Evolutionary conservation across 2,113 vertebrate genomes (phyloP).

Genomic region (Riparia riparia): DNA sequence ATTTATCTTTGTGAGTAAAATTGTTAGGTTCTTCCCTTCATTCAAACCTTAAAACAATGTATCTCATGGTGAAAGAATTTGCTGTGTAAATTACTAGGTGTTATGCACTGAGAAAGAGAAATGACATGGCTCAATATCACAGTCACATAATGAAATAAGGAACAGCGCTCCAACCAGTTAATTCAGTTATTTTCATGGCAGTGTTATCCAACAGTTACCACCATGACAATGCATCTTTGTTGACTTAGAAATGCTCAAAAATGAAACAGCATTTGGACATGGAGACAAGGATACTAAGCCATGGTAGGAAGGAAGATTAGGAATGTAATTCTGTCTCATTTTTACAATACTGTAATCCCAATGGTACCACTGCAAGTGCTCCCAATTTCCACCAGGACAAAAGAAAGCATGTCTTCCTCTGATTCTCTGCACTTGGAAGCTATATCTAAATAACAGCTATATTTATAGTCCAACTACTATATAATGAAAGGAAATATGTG

Average conservation of each 20-base stretch:
- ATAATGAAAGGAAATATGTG: slow-evolving; percentile 27
- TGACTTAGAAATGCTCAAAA: not conserved
- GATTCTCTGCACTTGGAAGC: not conserved
- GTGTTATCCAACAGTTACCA: not conserved
- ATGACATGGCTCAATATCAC: not conserved
- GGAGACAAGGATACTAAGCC: not conserved
- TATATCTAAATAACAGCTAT: not conserved
- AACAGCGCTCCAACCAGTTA: not conserved
- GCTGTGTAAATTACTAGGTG: not conserved
- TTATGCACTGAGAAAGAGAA: not conserved
- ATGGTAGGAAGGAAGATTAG: not conserved
- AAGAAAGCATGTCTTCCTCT: not conserved
- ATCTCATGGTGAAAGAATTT: not conserved
- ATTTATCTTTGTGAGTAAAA: not conserved
- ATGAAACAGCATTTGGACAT: slow-evolving; percentile 4
- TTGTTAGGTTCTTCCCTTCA: not conserved
- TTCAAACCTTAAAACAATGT: not conserved
- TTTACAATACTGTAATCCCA: not conserved
- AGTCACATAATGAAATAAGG: slow-evolving; percentile 9
- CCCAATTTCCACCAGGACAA: not conserved
- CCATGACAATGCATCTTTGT: slow-evolving; percentile 2
- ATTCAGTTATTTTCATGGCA: slow-evolving; percentile 23
- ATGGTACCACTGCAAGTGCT: not conserved
- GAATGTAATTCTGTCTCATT: slow-evolving; percentile 3
- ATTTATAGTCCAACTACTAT: not conserved